phyloP scores from a whole-genome alignment of 2,797 vertebrate species.

The Rhadinocentrus ornatus region DNA sequence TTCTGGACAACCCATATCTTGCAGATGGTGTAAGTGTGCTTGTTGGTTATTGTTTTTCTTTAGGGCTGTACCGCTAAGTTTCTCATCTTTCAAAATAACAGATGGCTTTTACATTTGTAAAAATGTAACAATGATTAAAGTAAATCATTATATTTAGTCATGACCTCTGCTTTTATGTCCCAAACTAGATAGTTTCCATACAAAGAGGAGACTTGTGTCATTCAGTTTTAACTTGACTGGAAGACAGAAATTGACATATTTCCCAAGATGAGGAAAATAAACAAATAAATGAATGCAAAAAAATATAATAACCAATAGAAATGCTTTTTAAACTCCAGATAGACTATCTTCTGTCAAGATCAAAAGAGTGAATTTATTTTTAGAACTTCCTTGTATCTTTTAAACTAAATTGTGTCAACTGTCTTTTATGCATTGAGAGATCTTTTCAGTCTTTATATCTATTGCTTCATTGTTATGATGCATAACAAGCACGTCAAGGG shows the following conservation, averaged over 20 bases:
- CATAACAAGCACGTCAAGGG: slow-evolving; percentile 5
- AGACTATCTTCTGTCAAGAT: background rate
- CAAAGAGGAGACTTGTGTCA: background rate
- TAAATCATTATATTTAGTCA: background rate
- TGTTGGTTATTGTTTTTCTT: background rate
- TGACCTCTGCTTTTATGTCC: background rate
- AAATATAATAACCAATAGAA: background rate
- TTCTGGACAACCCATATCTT: background rate
- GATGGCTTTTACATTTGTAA: background rate
- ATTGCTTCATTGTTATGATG: background rate
- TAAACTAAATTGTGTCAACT: slow-evolving; percentile 6
- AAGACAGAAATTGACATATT: background rate
- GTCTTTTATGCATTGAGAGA: slow-evolving; percentile 1
- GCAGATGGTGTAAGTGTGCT: background rate
- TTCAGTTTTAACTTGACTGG: slow-evolving; percentile 4
- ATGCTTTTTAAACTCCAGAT: background rate
- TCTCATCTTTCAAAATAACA: background rate
- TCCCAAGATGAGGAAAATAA: background rate
- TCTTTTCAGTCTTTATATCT: slow-evolving; percentile 3
- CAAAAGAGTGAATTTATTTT: background rate
- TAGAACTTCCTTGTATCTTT: background rate
- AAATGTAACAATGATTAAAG: background rate
- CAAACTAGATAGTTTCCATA: background rate
- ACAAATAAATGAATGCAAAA: background rate
- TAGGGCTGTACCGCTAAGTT: background rate